Conservation (phyloP, 2,797 vertebrate species). For the Cheirogaleus major region DNA sequence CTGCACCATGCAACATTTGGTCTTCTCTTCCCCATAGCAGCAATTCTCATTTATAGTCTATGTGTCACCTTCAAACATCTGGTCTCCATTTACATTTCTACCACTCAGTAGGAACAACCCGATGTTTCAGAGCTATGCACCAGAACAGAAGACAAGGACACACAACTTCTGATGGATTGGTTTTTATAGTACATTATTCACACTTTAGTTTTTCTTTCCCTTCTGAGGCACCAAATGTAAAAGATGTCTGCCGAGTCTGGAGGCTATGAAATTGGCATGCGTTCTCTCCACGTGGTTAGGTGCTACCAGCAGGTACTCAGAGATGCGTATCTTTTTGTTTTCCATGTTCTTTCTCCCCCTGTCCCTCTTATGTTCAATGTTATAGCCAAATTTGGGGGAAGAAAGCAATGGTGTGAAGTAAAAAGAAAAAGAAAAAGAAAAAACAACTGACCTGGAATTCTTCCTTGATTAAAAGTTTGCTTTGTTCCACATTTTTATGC, state of each 20-base stretch:
- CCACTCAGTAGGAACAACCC: slow-evolving; percentile 4
- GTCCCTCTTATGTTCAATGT: background rate
- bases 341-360: background rate
- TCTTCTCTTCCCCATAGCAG: slow-evolving; percentile 28
- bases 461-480: background rate
- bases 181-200: slow-evolving; percentile 25
- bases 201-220: background rate
- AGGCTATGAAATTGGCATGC: background rate
- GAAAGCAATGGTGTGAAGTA: background rate
- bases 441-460: background rate
- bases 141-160: slow-evolving; percentile 52
- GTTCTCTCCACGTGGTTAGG: rapidly evolving
- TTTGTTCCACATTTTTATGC: background rate
- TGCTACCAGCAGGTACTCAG: background rate
- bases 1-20: background rate
- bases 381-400: background rate
- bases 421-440: background rate
- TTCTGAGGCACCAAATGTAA: background rate
- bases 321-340: background rate
- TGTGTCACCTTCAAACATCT: slow-evolving; percentile 71
- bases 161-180: slow-evolving; percentile 37
- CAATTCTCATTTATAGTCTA: slow-evolving; percentile 49
- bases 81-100: slow-evolving; percentile 71
- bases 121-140: slow-evolving; percentile 52
- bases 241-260: background rate